phyloP scores from a whole-genome alignment of 1,140 invertebrate genomes.

The Trachelipus rathkii region DNA sequence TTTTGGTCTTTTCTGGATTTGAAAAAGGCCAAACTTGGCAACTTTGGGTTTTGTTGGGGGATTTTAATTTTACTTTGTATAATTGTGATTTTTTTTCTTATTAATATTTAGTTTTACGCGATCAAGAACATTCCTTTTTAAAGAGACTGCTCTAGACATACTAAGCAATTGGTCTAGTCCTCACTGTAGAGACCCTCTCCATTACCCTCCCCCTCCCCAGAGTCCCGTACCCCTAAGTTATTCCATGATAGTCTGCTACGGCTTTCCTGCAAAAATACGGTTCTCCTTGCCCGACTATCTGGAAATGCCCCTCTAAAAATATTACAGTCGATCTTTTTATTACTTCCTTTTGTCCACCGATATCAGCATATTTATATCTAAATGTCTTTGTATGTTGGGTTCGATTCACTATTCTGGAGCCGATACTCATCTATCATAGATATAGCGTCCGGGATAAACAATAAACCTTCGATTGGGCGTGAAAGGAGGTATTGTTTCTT shows the following conservation, averaged over 20 bases:
- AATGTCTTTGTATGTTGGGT: slow-evolving; percentile 8
- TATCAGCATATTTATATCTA: slow-evolving; percentile 5
- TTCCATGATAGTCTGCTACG: background rate
- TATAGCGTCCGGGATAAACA: background rate
- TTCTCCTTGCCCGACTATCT: background rate
- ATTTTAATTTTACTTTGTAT: background rate
- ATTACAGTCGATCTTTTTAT: too few relatives aligned
- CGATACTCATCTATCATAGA: background rate
- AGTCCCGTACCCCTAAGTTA: too few relatives aligned
- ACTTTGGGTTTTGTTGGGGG: slow-evolving; percentile 6
- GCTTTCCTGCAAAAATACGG: background rate
- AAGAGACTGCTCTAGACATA: slow-evolving; percentile 1
- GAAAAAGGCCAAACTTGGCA: background rate
- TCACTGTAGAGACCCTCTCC: background rate
- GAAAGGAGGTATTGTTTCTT: background rate
- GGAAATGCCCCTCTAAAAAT: background rate
- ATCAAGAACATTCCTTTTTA: slow-evolving; percentile 1
- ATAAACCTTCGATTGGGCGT: background rate
- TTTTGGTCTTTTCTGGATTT: background rate
- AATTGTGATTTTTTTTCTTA: background rate
- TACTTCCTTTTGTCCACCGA: background rate
- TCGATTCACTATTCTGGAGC: background rate
- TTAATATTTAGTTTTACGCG: background rate
- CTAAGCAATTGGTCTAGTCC: background rate
- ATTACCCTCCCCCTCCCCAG: too few relatives aligned